Evolutionary conservation across 2,113 vertebrate species (phyloP).

Genomic region (Hippopotamus amphibius): DNA sequence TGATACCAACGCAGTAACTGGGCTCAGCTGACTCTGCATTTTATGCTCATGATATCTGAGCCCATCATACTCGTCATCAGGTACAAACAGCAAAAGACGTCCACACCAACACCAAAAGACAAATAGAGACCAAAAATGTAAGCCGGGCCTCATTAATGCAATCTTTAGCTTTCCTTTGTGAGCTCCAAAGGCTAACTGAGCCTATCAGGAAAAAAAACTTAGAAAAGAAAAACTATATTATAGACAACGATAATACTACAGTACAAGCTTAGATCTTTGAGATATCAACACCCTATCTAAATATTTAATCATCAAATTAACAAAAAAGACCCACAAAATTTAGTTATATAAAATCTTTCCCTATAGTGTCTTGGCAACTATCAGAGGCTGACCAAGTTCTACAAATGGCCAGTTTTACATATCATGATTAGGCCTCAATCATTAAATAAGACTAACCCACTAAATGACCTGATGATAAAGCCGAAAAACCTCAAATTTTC

Average conservation of each 20-base stretch:
- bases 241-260: neutral
- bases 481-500: neutral
- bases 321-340: neutral
- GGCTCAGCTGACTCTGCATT: neutral
- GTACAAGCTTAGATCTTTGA: neutral
- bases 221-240: neutral
- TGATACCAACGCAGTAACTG: neutral
- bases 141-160: neutral
- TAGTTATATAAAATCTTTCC: neutral
- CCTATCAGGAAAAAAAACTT: neutral
- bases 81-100: neutral
- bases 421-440: neutral
- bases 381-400: neutral
- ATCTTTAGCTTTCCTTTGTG: neutral
- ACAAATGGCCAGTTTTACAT: neutral
- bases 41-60: neutral
- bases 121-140: neutral
- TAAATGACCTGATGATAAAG: neutral
- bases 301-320: slow-evolving; percentile 21
- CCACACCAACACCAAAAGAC: neutral
- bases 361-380: neutral
- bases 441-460: neutral
- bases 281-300: neutral
- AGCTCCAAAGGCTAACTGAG: neutral
- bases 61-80: neutral